Evolutionary conservation across 2,797 vertebrate genomes (phyloP).

Genomic region (Halcyon smyrnensis): DNA sequence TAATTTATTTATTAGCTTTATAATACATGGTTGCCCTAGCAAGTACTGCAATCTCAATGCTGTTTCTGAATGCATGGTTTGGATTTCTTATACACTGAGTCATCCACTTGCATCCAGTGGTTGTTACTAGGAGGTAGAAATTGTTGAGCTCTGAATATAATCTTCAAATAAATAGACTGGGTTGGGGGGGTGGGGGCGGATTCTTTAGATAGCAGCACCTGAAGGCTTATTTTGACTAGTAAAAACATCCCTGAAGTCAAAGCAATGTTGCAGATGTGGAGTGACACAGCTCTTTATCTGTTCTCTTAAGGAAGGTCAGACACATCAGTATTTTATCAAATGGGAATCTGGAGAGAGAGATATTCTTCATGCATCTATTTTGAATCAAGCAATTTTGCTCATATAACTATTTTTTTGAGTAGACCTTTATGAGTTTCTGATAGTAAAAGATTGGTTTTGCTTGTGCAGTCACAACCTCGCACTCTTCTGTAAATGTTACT

Average conservation of each 20-base stretch:
- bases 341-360: neutral
- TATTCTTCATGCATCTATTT: neutral
- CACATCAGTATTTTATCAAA: neutral
- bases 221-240: neutral
- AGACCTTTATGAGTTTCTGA: neutral
- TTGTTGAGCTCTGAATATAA: neutral
- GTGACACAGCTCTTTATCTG: neutral
- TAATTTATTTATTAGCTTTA: neutral
- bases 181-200: rapidly evolving
- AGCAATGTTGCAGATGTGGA: neutral
- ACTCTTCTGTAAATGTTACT: neutral
- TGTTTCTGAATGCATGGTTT: neutral
- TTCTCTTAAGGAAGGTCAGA: neutral
- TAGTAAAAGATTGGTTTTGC: neutral
- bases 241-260: neutral
- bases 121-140: neutral
- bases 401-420: neutral
- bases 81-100: neutral
- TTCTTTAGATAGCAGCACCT: neutral
- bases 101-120: neutral
- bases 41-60: neutral
- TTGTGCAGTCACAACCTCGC: neutral
- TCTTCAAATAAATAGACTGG: neutral
- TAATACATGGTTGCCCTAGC: neutral
- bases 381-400: neutral